phyloP scores from a whole-genome alignment of 2,888 invertebrate genomes.

The Flexamia atlantica region DNA sequence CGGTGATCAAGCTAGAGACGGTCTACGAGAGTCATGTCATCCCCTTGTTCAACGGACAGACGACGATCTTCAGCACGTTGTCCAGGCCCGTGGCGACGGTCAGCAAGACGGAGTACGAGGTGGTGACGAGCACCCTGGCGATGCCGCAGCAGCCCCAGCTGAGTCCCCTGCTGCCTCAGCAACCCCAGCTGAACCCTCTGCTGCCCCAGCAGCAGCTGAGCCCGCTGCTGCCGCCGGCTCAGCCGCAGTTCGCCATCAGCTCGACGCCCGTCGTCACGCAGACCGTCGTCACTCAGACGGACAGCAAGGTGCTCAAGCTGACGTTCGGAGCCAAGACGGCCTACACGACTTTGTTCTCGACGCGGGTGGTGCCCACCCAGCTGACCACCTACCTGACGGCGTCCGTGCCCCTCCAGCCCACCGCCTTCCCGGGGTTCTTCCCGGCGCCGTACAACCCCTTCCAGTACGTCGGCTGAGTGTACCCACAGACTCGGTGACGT shows the following conservation, averaged over 20 bases:
- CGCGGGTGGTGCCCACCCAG: constrained; percentile 88
- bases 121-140: constrained; percentile 85
- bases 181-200: constrained; percentile 71
- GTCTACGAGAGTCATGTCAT: constrained; percentile 90
- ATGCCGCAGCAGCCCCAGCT: constrained; percentile 76
- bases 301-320: constrained; percentile 89
- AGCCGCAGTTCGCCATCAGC: constrained; percentile 85
- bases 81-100: constrained; percentile 88
- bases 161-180: constrained; percentile 74
- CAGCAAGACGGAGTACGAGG: constrained; percentile 88
- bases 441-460: constrained; percentile 87
- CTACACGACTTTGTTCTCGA: constrained; percentile 91
- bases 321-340: constrained; percentile 95
- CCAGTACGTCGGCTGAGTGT: constrained; percentile 76
- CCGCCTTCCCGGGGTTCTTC: constrained; percentile 86
- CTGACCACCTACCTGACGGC: constrained; percentile 91
- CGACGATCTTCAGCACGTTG: constrained; percentile 87
- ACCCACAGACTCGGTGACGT: constrained; percentile 17
- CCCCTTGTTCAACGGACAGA: constrained; percentile 86
- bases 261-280: constrained; percentile 90
- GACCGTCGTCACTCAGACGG: constrained; percentile 87
- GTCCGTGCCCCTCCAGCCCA: constrained; percentile 84
- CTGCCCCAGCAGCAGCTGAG: constrained; percentile 72
- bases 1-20: constrained; percentile 86
- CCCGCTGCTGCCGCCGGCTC: constrained; percentile 72